Percentiles rank a stretch among this genome's conserved stretches.
These are phyloP conservation scores for Pheosia tremula DNA, from an alignment of 2,888 invertebrate species.

Conservation along the genomic window DNA sequence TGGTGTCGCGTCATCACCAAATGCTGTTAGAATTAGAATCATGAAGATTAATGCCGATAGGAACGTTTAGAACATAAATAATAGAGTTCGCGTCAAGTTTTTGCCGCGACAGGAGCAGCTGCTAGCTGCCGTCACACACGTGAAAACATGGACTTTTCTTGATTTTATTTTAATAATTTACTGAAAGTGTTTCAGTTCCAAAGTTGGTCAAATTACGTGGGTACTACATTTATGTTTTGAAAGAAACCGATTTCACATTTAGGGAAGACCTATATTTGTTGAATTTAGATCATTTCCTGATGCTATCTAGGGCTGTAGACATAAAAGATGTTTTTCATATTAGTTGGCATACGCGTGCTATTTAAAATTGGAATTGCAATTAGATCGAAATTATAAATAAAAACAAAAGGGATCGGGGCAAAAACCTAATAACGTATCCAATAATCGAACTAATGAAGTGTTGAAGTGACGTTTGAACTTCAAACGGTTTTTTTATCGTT, in stretches of 20 bases:
- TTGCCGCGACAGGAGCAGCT: conserved; percentile 54
- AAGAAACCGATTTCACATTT: too few species aligned
- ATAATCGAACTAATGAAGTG: conserved; percentile 18
- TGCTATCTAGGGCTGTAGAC: too few species aligned
- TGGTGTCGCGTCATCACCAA: conserved; percentile 35
- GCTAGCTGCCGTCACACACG: conserved; percentile 51
- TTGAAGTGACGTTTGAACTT: conserved; percentile 25
- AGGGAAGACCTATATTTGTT: too few species aligned
- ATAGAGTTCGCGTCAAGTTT: conserved; percentile 41
- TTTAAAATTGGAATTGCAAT: background rate
- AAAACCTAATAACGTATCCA: conserved; percentile 31
- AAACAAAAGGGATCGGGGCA: conserved; percentile 21
- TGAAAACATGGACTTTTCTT: conserved; percentile 45
- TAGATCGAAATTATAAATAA: conserved; percentile 8
- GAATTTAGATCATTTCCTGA: too few species aligned
- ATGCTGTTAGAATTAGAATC: conserved; percentile 33
- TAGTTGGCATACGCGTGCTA: background rate
- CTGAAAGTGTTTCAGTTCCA: too few species aligned
- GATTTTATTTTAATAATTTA: conserved; percentile 32
- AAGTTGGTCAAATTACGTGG: too few species aligned
- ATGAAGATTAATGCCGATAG: conserved; percentile 50
- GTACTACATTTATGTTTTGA: too few species aligned
- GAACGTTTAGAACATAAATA: conserved; percentile 45
- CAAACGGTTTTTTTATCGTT: conserved; percentile 29
- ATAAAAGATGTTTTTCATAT: too few species aligned